phyloP scores from a whole-genome alignment of 2,797 vertebrate genomes.

The Syndactyla subalaris region DNA sequence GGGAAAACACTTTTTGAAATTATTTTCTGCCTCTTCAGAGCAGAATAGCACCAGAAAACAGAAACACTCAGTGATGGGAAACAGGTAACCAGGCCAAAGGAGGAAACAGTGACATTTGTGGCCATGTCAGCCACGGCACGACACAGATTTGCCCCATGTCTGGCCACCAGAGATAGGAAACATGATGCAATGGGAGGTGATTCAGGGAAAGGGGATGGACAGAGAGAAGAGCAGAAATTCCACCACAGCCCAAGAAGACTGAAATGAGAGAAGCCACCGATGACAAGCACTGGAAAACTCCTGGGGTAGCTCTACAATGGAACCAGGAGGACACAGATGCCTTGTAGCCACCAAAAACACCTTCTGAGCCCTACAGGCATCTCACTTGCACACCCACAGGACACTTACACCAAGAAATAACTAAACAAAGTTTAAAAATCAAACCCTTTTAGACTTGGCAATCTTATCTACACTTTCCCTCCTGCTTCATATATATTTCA shows the following conservation, averaged over 20 bases:
- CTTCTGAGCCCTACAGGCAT: neutral
- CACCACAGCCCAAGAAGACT: neutral
- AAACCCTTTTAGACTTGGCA: neutral
- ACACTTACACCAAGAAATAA: neutral
- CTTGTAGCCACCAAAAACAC: neutral
- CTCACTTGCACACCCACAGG: neutral
- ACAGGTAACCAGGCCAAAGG: neutral
- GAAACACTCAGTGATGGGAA: neutral
- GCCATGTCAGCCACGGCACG: neutral
- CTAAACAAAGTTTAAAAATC: neutral
- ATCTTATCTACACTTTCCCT: neutral
- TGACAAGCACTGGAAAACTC: neutral
- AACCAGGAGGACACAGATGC: neutral
- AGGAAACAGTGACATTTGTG: neutral
- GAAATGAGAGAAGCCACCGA: neutral
- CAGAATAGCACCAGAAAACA: neutral
- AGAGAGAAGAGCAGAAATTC: neutral
- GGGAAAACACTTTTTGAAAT: neutral
- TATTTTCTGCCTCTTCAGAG: neutral
- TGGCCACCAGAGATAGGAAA: neutral
- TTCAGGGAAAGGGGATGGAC: neutral
- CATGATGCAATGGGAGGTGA: rapidly evolving
- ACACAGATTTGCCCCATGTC: rapidly evolving
- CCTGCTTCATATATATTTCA: neutral
- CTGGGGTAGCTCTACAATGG: neutral